A percentile compares a stretch with the other conserved stretches of the same genome.
These are phyloP conservation scores for Perithous albicinctus DNA, from an alignment of 2,888 invertebrate genomes.

Conservation along the genomic window DNA sequence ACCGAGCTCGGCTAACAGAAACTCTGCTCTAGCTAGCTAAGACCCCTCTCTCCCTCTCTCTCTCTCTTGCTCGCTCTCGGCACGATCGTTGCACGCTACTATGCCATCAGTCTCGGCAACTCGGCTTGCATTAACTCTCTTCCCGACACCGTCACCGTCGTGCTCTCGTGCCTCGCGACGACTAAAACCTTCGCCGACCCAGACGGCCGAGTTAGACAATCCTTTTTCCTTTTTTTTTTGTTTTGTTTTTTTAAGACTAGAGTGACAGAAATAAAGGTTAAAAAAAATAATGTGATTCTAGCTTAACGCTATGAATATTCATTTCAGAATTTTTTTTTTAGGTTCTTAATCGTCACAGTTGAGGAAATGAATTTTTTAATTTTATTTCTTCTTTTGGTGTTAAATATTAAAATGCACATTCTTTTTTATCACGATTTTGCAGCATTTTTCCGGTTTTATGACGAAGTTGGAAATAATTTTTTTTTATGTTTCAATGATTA, in stretches of 20 bases:
- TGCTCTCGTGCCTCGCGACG: constrained; percentile 47
- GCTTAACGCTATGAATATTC: too few species aligned
- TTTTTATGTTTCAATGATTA: too few species aligned
- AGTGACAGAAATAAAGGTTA: background rate
- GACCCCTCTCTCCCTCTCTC: constrained; percentile 21
- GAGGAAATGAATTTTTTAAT: background rate
- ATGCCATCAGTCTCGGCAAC: constrained; percentile 70
- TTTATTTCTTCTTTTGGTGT: background rate
- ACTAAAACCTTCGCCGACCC: constrained; percentile 22
- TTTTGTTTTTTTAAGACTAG: background rate
- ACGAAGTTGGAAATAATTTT: too few species aligned
- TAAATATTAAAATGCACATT: too few species aligned
- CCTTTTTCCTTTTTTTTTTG: too few species aligned
- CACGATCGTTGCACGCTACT: constrained; percentile 72
- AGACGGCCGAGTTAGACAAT: background rate
- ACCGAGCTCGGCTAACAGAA: constrained; percentile 52
- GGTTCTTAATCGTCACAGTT: too few species aligned
- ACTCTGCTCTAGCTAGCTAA: constrained; percentile 27
- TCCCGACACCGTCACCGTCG: constrained; percentile 52
- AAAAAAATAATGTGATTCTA: too few species aligned
- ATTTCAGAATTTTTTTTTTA: too few species aligned
- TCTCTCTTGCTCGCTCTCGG: constrained; percentile 24
- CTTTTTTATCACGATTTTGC: too few species aligned
- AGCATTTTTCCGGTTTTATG: too few species aligned
- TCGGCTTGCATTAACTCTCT: constrained; percentile 61